Evolutionary conservation across 2,888 invertebrate species (phyloP), one percentile per base, ranked within the genome.

Genomic region (Tanytarsus gracilentus): DNA sequence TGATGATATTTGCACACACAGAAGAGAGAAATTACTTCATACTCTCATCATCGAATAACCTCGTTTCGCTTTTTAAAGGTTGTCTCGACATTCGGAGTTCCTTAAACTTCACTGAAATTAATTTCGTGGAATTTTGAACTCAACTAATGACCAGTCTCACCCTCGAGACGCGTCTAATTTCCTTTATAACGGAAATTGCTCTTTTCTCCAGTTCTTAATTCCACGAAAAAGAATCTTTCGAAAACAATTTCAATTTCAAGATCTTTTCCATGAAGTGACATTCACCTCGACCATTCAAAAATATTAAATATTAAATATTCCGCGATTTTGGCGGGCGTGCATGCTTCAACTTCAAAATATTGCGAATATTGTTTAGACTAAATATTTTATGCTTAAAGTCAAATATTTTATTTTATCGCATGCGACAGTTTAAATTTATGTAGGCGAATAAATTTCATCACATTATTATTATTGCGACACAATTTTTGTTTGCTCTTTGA

Each of bases 251-350:
- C n/a, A n/a, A 18, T 9, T 52, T 52, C 52, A 52, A 36, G 52
- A 36, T 33, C 16, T 8, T 52, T 52, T 8, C 36, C 4, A 9
- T 52, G 21, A 21, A 18, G 9, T 52, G 52, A 52, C 52, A 52
- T 52, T 52, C 30, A 52, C 52, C 52, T 52, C 52, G 52, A n/a
- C 30, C 33, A 52, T n/a, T n/a, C n/a, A n/a, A n/a, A 8, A 30
- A 30, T 30, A 30, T 9, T 8, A 30, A 30, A 30, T 30, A 8
- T 30, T 8, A 8, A 8, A 8, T 8, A 30, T 30, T 30, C 30
- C 30, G 9, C 6, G 6, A 9, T 30, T 6, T 30, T 9, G 9
- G 6, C 30, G 30, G 9, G 30, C 30, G 9, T 30, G 6, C 9
- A 8, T 30, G 7, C 7, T 30, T 30, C 6, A 9, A 8, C 9